phyloP scores from a whole-genome alignment of 2,113 vertebrate species.

The Solenodon paradoxus region DNA sequence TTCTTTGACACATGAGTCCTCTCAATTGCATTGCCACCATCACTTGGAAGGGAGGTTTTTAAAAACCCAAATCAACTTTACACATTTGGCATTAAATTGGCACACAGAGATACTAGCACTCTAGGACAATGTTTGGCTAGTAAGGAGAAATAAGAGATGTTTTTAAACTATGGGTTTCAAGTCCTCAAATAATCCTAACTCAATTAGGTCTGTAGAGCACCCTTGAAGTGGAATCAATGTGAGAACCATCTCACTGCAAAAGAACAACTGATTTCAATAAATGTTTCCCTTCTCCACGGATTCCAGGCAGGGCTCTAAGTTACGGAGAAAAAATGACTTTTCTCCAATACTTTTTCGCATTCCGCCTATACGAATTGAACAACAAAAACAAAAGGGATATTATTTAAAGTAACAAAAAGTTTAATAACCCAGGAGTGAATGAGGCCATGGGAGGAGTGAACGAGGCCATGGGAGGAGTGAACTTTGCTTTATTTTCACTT shows the following conservation, averaged over 20 bases:
- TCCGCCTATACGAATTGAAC: neutral
- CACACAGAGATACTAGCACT: neutral
- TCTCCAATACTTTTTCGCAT: neutral
- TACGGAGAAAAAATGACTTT: neutral
- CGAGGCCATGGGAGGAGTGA: neutral
- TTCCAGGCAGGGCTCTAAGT: neutral
- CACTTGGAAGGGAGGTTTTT: neutral
- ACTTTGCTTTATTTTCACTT: slow-evolving; percentile 51
- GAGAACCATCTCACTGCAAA: slow-evolving; percentile 2
- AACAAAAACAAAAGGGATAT: neutral
- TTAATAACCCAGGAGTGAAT: slow-evolving; percentile 49
- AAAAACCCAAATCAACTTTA: slow-evolving; percentile 5
- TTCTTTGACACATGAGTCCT: neutral
- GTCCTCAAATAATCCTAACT: neutral
- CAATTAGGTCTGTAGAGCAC: neutral
- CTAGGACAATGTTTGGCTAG: slow-evolving; percentile 9
- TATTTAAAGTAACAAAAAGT: slow-evolving; percentile 42
- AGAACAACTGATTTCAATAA: slow-evolving; percentile 28
- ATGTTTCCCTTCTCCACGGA: slow-evolving; percentile 14
- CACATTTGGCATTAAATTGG: neutral
- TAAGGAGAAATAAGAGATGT: neutral
- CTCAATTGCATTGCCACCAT: neutral
- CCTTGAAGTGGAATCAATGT: neutral
- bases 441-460: slow-evolving; percentile 17
- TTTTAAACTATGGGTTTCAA: slow-evolving; percentile 34